phyloP scores from a whole-genome alignment of 2,113 vertebrate genomes.

The Oncorhynchus keta region DNA sequence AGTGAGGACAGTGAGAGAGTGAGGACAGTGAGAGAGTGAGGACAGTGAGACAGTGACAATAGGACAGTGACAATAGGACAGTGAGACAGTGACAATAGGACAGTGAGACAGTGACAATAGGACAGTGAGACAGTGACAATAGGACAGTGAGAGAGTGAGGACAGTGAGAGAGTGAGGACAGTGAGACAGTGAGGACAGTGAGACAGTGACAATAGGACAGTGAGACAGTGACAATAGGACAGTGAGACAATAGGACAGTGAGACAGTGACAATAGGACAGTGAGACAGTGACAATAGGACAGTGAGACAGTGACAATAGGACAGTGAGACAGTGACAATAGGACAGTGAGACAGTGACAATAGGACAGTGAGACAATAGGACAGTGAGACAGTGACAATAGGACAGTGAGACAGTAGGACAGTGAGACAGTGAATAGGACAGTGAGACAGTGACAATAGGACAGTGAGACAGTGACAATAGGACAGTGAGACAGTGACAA shows the following conservation, averaged over 20 bases:
- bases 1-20: neutral
- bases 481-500: neutral
- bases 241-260: neutral
- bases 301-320: neutral
- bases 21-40: neutral
- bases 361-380: neutral
- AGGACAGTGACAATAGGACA: neutral
- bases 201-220: neutral
- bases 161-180: neutral
- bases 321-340: neutral
- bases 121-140: conserved; percentile 34
- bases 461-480: conserved; percentile 39
- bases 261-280: conserved; percentile 6
- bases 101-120: no score
- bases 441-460: conserved; percentile 32
- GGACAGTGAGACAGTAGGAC: no score
- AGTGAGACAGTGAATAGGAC: neutral
- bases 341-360: no score
- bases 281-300: neutral
- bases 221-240: neutral
- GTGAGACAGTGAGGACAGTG: conserved; percentile 8
- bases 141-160: conserved; percentile 41
- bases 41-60: no score
- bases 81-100: neutral
- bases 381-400: neutral